A percentile compares a stretch with the other conserved stretches of the same genome.
phyloP scores from a whole-genome alignment of 2,888 invertebrate genomes.

The Tupiocoris notatus region DNA sequence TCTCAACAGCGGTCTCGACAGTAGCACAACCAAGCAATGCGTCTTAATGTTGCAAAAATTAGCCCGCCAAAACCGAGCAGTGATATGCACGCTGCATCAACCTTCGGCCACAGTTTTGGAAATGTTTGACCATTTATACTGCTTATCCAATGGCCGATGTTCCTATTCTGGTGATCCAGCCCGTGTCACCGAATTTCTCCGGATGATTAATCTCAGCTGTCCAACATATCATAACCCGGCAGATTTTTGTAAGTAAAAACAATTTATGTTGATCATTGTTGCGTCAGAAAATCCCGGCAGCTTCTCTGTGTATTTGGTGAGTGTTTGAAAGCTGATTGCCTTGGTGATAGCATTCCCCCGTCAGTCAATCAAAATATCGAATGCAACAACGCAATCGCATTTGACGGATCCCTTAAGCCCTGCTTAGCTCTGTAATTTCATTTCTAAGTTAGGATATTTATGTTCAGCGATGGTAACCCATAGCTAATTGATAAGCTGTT shows the following conservation, averaged over 20 bases:
- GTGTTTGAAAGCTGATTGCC: too few relatives aligned
- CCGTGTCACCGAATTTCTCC: slow-evolving; percentile 74
- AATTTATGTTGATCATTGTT: too few relatives aligned
- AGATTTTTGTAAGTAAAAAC: slow-evolving; percentile 70
- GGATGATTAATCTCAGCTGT: slow-evolving; percentile 67
- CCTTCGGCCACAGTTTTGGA: slow-evolving; percentile 82
- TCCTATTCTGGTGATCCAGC: slow-evolving; percentile 76
- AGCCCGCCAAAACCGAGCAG: slow-evolving; percentile 78
- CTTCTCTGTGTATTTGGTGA: too few relatives aligned
- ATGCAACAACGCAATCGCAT: too few relatives aligned
- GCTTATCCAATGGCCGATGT: slow-evolving; percentile 75
- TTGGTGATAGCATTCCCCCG: too few relatives aligned
- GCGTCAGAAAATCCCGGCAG: too few relatives aligned
- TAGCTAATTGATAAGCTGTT: too few relatives aligned
- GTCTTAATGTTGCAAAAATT: slow-evolving; percentile 75
- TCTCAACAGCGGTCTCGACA: slow-evolving; percentile 77
- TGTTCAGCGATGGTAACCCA: too few relatives aligned
- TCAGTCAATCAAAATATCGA: too few relatives aligned
- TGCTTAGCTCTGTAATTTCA: too few relatives aligned
- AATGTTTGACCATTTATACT: slow-evolving; percentile 86
- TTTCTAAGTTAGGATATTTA: too few relatives aligned
- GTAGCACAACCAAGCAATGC: slow-evolving; percentile 79
- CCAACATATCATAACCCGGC: slow-evolving; percentile 89
- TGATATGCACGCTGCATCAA: slow-evolving; percentile 88
- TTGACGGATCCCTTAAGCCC: too few relatives aligned